Evolutionary conservation across 2,888 invertebrate genomes (phyloP), one percentile per base, ranked within the genome.

Genomic region (Melolontha melolontha): DNA sequence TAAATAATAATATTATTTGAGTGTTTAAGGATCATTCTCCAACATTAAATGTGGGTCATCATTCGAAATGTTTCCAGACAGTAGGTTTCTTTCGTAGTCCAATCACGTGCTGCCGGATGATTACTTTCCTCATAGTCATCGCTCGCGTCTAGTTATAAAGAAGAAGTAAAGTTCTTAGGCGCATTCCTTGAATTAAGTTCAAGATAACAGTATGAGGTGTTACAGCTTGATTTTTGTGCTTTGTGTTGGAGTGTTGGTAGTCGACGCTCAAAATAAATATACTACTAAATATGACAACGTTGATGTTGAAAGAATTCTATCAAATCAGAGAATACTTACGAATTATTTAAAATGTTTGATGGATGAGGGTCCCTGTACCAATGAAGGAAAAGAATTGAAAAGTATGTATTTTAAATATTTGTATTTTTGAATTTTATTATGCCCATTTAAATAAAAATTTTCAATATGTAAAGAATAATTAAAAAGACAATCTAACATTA

Each of bases 291-390:
- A 86, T 75, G 87, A 87, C 76, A 85, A 86, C 72, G 80, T 89
- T 52, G 86, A 89, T 75, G 82, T 90, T 12, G 88, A 89, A 68
- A 83, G 82, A 67, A 87, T 89, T 72, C 80, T 90, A 49, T 78
- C 79, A 62, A 89, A 89, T 76, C 82, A 84, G 41, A 81, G 88
- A 27, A 84, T 89, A 16, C 82, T 89, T 7, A 84, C 84, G n/a
- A 87, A 86, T 79, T 89, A 89, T 77, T 86, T 89, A 73, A 86
- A 86, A 74, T 90, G 89, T 75, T 78, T 89, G 78, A 82, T 89
- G 82, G 89, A 87, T 5, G 85, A 87, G 73, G 88, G 88, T 8
- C 82, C 86, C 1, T 89, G 89, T 76, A 88, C 88, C 0, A 79
- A 86, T 1, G 89, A 88, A 75, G 88, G 87, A 55, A 83, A 86